These are phyloP conservation scores for Pangasius sanitwongsei DNA, from an alignment of 2,797 vertebrate genomes.

Conservation along the genomic window DNA sequence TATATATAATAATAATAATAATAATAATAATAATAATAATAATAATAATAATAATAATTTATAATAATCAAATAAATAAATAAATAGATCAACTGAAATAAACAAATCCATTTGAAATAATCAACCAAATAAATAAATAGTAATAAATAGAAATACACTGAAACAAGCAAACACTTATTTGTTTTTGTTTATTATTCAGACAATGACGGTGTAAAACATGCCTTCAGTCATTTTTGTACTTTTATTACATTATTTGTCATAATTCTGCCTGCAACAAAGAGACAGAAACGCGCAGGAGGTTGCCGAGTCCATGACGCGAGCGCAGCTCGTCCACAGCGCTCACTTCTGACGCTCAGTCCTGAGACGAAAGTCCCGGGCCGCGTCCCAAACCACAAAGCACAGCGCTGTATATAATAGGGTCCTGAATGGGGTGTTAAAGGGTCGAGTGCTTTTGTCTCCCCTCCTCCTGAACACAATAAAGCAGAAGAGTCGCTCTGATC, in stretches of 20 bases:
- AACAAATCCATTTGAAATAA: background rate
- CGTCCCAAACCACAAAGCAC: constrained; percentile 42
- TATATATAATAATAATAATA: background rate
- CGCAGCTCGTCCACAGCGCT: background rate
- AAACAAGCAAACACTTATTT: background rate
- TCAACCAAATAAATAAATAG: background rate
- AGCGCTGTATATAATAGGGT: constrained; percentile 37
- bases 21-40: no score
- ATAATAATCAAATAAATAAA: constrained; percentile 44
- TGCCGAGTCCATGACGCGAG: background rate
- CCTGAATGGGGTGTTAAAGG: constrained; percentile 32
- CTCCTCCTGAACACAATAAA: constrained; percentile 42
- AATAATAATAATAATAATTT: no score
- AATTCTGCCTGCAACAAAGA: background rate
- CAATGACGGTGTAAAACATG: background rate
- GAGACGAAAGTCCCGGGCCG: constrained; percentile 71
- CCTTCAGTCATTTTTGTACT: background rate
- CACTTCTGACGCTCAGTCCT: constrained; percentile 67
- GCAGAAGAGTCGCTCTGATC: constrained; percentile 56
- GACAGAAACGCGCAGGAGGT: background rate
- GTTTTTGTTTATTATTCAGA: background rate
- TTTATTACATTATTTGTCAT: background rate
- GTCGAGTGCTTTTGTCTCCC: constrained; percentile 29
- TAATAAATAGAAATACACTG: background rate
- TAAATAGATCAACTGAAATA: background rate